Conservation (phyloP, 2,888 invertebrate species). For the Lepas anatifera region DNA sequence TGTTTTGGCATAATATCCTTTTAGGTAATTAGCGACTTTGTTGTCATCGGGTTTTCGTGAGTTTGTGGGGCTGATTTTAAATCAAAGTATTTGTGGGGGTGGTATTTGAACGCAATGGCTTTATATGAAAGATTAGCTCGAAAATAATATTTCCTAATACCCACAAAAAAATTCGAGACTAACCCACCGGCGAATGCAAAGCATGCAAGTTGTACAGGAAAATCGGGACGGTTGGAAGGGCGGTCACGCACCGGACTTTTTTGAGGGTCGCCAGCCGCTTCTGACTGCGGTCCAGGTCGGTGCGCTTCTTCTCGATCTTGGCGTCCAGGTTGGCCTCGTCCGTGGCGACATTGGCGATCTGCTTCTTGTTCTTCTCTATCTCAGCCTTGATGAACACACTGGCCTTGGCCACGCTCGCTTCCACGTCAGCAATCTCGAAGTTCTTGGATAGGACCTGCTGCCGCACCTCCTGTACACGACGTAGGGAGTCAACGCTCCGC, state of each 20-base stretch:
- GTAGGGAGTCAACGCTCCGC: too few species aligned
- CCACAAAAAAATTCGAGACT: background rate
- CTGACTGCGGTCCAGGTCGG: conserved; percentile 82
- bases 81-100: too few species aligned
- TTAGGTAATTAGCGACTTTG: too few species aligned
- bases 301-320: conserved; percentile 79
- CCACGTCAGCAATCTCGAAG: conserved; percentile 58
- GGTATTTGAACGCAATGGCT: too few species aligned
- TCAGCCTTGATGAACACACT: conserved; percentile 54
- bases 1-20: too few species aligned
- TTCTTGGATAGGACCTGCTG: conserved; percentile 66
- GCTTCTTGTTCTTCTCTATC: conserved; percentile 40
- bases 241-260: conserved; percentile 62
- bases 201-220: too few species aligned
- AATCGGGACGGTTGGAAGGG: too few species aligned
- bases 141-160: background rate
- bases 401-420: conserved; percentile 56
- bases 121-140: background rate
- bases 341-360: conserved; percentile 71
- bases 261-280: conserved; percentile 85
- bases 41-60: too few species aligned
- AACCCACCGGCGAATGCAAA: background rate
- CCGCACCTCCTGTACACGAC: conserved; percentile 51
- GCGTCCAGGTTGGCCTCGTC: conserved; percentile 79
- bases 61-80: too few species aligned